Evolutionary conservation across 2,113 vertebrate species (phyloP), one percentile per base, ranked within the genome.

Genomic region (Cyanoramphus novaezelandiae): DNA sequence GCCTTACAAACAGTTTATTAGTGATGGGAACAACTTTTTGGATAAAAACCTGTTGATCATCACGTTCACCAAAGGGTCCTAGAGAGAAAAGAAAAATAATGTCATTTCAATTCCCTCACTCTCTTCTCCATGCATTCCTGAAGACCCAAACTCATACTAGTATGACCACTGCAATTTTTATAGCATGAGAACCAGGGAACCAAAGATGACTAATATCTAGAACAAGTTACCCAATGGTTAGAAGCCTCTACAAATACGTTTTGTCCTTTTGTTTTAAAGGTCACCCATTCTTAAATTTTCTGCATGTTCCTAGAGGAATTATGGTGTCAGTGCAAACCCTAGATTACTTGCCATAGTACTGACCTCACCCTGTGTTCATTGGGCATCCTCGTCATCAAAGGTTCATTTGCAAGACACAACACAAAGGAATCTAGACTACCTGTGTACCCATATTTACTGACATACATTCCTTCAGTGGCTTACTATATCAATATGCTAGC

Each of bases 1-100:
- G 98, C 70, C 99, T 98, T 44, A 99, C 99, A 96, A 99, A 99
- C 47, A 99, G 98, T 88, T 99, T 99, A 97, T 99, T 99, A 8
- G 99, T 99, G 95, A 99, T 99, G 50, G 99, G 99, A 92, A 99
- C 99, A 95, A 99, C 99, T 96, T 99, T 99, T 97, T 99, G 99
- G 94, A 99, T 99, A 93, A 99, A 99, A 50, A 99, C 99, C 86
- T 99, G 99, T 82, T 99, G 99, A 93, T 99, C 99, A 62, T 99
- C 99, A 97, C 99, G 98, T 92, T 99, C 99, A 90, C 99, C 99
- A 97, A 99, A 99, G 17, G 99, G 99, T 50, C 99, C 99, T 99
- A 93, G 57, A 90, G 39, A 88, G 80, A 79, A 68, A 47, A 72
- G 5, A 55, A 68, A 77, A 11, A 92, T 53, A 6, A 28, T 14